Evolutionary conservation across 2,888 invertebrate genomes (phyloP), one percentile per base, ranked within the genome.

Genomic region (Stegophylla sp.): DNA sequence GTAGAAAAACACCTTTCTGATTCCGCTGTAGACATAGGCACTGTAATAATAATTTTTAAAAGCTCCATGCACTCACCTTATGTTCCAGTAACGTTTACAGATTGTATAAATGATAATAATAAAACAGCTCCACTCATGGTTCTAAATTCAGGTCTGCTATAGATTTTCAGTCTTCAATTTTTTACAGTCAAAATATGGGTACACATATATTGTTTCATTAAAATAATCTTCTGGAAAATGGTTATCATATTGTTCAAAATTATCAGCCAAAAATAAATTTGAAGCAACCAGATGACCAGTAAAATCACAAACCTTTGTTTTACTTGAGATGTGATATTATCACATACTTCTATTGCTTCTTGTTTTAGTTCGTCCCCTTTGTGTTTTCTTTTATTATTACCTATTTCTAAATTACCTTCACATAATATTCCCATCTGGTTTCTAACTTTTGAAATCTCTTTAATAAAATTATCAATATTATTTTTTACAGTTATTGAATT

Each of bases 1-100:
- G 15, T 26, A 12, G 26, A 15, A 15, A 51, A n/a, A 51, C 51
- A 51, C 51, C n/a, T 63, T 63, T 63, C 63, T 17, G 63, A 17
- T 63, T 69, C 51, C 26, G 69, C 69, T 48, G 69, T 69, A 9
- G 69, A 48, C 69, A 51, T 69, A 26, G 69, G 69, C 26, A 69
- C 51, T 48, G 69, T 69, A 28, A 69, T 69, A 17, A 51, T 48
- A 17, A 69, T 51, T 69, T 69, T 69, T 69, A 69, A 69, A 28
- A 69, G 26, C 13, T 69, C 51, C 69, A 69, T 20, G n/a, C 26
- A 26, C 28, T 69, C 48, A 51, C 26, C 48, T 7, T 51, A 69
- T 48, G 26, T 26, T 26, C 12, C 7, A 26, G 45, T 48, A 23
- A 67, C 26, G 67, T 67, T 67, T 45, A 48, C 48, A 48, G 45